Percentiles rank a stretch among this genome's conserved stretches.
Conservation (phyloP, 2,113 vertebrate genomes). For the Cyphotilapia sp. region DNA sequence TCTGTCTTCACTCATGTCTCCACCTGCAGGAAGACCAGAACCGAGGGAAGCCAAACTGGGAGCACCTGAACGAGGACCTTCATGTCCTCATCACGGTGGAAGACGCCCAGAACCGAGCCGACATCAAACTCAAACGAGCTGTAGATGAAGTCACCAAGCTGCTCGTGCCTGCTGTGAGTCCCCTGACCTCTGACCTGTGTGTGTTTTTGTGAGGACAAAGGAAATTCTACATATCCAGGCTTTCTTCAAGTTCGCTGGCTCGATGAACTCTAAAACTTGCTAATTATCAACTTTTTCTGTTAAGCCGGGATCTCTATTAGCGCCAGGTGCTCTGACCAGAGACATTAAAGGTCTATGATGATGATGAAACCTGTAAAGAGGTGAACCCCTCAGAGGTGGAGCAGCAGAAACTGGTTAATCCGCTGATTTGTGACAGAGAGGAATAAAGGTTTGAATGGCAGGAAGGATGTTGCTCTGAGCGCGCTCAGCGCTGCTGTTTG, state of each 20-base stretch:
- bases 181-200: neutral
- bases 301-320: neutral
- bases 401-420: neutral
- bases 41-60: constrained; percentile 81
- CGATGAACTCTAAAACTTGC: neutral
- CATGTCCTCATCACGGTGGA: constrained; percentile 80
- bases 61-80: constrained; percentile 79
- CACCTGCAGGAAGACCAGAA: constrained; percentile 76
- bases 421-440: neutral
- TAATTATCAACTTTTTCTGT: neutral
- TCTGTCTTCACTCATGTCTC: neutral
- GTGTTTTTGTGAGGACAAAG: neutral
- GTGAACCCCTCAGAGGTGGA: neutral
- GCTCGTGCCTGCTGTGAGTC: neutral
- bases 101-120: constrained; percentile 30
- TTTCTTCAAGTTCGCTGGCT: neutral
- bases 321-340: neutral
- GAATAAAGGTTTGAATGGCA: neutral
- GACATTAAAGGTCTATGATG: neutral
- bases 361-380: neutral
- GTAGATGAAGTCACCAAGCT: neutral
- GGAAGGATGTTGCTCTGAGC: neutral
- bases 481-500: neutral
- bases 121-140: neutral
- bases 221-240: neutral